Evolutionary conservation across 1,140 invertebrate genomes (phyloP), one percentile per base, ranked within the genome.

Genomic region (Sweltsa coloradensis): DNA sequence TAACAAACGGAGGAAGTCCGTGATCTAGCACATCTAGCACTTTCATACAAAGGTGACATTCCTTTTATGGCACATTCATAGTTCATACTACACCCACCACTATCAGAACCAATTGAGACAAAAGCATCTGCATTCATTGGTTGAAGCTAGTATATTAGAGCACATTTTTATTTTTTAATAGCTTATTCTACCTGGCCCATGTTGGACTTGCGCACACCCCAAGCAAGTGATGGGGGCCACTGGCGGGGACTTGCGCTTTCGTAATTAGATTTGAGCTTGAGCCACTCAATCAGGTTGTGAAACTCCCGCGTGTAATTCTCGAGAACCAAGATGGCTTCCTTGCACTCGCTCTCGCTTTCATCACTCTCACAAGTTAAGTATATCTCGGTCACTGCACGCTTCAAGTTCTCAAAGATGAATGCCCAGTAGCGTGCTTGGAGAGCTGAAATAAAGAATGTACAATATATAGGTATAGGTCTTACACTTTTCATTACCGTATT

Each of bases 271-370:
- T 94, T 91, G 3, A 95, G 69, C 59, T 85, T 79, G 55, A 96
- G 83, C 82, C 89, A 91, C 61, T 94, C 87, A 37, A 91, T 88
- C 3, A 96, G 68, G 16, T 89, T 89, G 57, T 89, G 85, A 60
- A 97, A 96, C 64, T 97, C 92, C 22, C 88, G 75, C 6, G 86
- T 87, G 61, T 92, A 95, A 60, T 94, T 93, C 63, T 96, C 89
- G 44, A 97, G 63, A 50, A 95, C 89, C 59, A 96, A 69, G 49
- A 95, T 90, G 2, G 89, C 88, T 72, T 96, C 92, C 65, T 78
- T 75, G 59, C 78, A 78, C 59, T 78, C 74, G 5, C 73, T 62
- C 44, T 74, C 68, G 62, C 69, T 77, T 58, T 79, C 73, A 60
- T 79, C 75, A 25, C 66, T 63, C 62, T 80, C 75, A 63, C 77